These are phyloP conservation scores for Mirza zaza DNA, from an alignment of 2,113 vertebrate species.

Conservation along the genomic window DNA sequence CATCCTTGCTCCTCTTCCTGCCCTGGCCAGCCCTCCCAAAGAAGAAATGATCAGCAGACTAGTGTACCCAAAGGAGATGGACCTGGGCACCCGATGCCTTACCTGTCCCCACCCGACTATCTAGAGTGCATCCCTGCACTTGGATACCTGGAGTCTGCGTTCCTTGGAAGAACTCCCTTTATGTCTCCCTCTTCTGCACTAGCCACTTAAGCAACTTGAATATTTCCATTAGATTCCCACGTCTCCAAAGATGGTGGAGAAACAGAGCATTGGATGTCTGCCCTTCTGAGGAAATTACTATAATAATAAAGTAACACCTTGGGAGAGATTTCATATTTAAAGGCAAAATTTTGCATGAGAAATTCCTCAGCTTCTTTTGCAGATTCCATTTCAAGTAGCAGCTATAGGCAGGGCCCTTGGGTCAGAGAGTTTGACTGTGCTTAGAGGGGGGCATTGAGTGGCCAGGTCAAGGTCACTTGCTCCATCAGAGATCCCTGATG, in stretches of 20 bases:
- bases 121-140: not conserved
- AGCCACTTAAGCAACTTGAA: conserved; percentile 59
- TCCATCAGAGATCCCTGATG: not conserved
- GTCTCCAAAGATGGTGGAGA: conserved; percentile 57
- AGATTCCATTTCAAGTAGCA: conserved; percentile 9
- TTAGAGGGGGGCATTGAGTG: not conserved
- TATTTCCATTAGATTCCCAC: conserved; percentile 62
- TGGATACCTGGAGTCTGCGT: not conserved
- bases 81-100: not conserved
- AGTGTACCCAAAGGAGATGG: not conserved
- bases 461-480: not conserved
- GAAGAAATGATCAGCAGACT: not conserved
- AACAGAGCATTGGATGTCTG: conserved; percentile 47
- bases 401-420: not conserved
- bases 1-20: not conserved
- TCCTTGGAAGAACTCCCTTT: conserved; percentile 63
- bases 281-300: conserved; percentile 75
- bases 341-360: conserved; percentile 59
- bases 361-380: conserved; percentile 60
- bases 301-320: conserved; percentile 70
- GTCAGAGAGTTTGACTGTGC: not conserved
- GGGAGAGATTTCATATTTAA: conserved; percentile 71
- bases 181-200: conserved; percentile 38
- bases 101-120: not conserved
- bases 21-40: not conserved